phyloP scores from a whole-genome alignment of 2,113 vertebrate species.

The Carettochelys insculpta region DNA sequence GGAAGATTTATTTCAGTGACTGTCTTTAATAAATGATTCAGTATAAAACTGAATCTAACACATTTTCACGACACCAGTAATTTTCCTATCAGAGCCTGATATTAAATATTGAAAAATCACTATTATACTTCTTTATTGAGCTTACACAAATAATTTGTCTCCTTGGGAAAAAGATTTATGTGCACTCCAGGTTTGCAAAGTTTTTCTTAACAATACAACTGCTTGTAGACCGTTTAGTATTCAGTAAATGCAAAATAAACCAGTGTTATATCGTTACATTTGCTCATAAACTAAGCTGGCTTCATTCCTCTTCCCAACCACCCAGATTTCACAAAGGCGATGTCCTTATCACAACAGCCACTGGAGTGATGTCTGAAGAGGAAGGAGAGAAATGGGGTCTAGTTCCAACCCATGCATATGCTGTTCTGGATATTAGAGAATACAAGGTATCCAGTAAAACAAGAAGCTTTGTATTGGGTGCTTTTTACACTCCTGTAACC shows the following conservation, averaged over 20 bases:
- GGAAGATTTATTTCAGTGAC: background rate
- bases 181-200: background rate
- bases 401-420: slow-evolving; percentile 97
- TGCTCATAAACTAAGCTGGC: background rate
- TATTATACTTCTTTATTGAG: background rate
- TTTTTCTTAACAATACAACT: background rate
- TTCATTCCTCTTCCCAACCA: background rate
- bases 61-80: background rate
- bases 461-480: background rate
- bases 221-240: background rate
- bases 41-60: background rate
- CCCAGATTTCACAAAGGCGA: slow-evolving; percentile 95
- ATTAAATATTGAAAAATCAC: background rate
- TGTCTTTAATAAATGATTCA: background rate
- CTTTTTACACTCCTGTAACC: background rate
- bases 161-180: background rate
- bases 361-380: slow-evolving; percentile 96
- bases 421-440: slow-evolving; percentile 95
- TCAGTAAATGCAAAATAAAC: background rate
- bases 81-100: background rate
- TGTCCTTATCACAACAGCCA: slow-evolving; percentile 95
- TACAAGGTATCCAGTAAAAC: slow-evolving; percentile 82
- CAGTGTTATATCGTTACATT: too few species aligned
- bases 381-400: slow-evolving; percentile 96
- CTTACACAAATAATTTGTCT: background rate